These are phyloP conservation scores for Campoplex capitator DNA, from an alignment of 2,888 invertebrate genomes.

Conservation along the genomic window DNA sequence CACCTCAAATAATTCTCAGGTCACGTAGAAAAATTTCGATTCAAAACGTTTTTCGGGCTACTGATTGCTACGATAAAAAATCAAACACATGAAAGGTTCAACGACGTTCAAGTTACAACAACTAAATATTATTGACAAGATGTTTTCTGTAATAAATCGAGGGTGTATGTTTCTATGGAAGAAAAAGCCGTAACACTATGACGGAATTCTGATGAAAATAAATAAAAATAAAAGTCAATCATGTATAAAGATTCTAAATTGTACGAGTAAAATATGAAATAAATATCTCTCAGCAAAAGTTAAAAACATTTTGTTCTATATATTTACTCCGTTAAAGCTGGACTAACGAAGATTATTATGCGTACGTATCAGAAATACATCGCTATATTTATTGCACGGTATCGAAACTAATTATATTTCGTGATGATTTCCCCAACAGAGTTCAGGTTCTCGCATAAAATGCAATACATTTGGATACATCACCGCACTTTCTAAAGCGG, in stretches of 20 bases:
- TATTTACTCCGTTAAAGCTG: background rate
- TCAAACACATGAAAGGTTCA: background rate
- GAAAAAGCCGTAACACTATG: background rate
- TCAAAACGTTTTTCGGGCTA: background rate
- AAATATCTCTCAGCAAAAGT: background rate
- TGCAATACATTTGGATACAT: background rate
- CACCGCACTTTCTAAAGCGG: slow-evolving; percentile 58
- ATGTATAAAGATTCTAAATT: background rate
- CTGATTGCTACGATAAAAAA: background rate
- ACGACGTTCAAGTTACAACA: background rate
- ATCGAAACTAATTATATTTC: slow-evolving; percentile 64
- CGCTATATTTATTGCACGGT: slow-evolving; percentile 35
- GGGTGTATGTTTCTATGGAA: background rate
- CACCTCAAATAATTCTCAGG: background rate
- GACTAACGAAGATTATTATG: background rate
- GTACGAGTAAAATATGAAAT: background rate
- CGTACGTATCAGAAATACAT: slow-evolving; percentile 14
- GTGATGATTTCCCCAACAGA: slow-evolving; percentile 48
- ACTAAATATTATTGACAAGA: background rate
- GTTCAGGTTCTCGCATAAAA: slow-evolving; percentile 27
- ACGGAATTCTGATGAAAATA: background rate
- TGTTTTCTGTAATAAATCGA: background rate
- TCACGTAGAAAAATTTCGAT: background rate
- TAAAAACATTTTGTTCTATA: background rate
- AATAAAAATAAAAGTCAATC: background rate